Percentiles rank a stretch among this genome's conserved stretches.
Evolutionary conservation across 1,140 invertebrate genomes (phyloP).

Genomic region (Bombus fervidus): DNA sequence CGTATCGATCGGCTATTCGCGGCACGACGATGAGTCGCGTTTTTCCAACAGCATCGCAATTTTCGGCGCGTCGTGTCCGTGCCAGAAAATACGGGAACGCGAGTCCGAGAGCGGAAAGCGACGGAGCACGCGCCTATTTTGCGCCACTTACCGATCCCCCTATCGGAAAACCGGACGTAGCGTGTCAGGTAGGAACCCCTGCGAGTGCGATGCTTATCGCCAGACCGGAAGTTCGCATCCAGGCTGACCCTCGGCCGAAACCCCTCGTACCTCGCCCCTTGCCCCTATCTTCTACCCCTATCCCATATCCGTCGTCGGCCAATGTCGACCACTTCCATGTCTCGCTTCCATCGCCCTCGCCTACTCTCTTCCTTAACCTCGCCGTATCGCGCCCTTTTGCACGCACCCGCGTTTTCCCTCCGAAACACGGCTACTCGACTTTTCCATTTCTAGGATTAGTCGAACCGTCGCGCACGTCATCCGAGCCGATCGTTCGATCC

Average conservation of each 20-base stretch:
- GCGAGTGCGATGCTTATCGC: conserved; percentile 51
- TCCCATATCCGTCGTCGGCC: too few relatives aligned
- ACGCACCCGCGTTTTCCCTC: background rate
- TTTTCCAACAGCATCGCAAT: too few relatives aligned
- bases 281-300: background rate
- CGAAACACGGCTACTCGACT: background rate
- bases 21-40: fast-evolving
- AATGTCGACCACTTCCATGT: too few relatives aligned
- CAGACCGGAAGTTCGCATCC: conserved; percentile 42
- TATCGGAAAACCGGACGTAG: conserved; percentile 41
- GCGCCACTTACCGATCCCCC: background rate
- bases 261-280: background rate
- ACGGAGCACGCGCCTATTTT: conserved; percentile 22
- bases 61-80: too few relatives aligned
- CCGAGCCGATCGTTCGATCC: too few relatives aligned
- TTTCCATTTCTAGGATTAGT: conserved; percentile 38
- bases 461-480: background rate
- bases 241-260: background rate
- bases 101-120: background rate
- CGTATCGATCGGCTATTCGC: too few relatives aligned
- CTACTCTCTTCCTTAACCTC: background rate
- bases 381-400: background rate
- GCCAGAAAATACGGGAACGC: background rate
- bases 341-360: background rate
- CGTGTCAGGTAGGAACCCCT: conserved; percentile 53